Percentiles rank a stretch among this genome's conserved stretches.
phyloP scores from a whole-genome alignment of 1,140 invertebrate genomes.

The Rhynchophorus ferrugineus region DNA sequence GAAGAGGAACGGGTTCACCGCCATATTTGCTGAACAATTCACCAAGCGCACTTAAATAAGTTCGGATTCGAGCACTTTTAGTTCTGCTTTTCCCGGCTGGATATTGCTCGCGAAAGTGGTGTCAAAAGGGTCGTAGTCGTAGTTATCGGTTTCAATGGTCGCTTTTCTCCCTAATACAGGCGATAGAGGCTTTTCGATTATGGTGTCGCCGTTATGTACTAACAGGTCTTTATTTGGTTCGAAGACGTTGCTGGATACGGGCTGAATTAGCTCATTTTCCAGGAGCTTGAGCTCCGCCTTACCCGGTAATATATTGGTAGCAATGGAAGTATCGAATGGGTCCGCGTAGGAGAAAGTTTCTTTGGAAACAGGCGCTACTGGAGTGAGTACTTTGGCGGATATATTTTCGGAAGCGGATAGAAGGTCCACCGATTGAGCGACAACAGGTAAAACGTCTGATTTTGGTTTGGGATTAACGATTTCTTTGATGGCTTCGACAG shows the following conservation, averaged over 20 bases:
- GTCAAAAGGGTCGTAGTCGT: slow-evolving; percentile 58
- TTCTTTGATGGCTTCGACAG: slow-evolving; percentile 32
- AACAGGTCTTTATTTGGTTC: slow-evolving; percentile 16
- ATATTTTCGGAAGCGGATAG: slow-evolving; percentile 51
- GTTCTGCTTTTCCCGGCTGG: slow-evolving; percentile 51
- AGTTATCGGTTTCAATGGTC: slow-evolving; percentile 17
- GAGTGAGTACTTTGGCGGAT: slow-evolving; percentile 52
- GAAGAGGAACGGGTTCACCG: slow-evolving; percentile 69
- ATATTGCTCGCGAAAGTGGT: slow-evolving; percentile 53
- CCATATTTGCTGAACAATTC: slow-evolving; percentile 55
- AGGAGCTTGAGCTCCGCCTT: slow-evolving; percentile 68
- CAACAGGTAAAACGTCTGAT: slow-evolving; percentile 17
- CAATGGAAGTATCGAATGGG: slow-evolving; percentile 76
- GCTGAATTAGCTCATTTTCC: slow-evolving; percentile 58
- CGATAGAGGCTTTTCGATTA: slow-evolving; percentile 41
- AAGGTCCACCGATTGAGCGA: slow-evolving; percentile 46
- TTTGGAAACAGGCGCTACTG: slow-evolving; percentile 36
- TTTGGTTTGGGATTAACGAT: slow-evolving; percentile 27
- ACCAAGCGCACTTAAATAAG: slow-evolving; percentile 40
- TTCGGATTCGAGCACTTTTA: slow-evolving; percentile 55
- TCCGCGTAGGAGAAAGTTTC: slow-evolving; percentile 43
- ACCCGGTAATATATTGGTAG: slow-evolving; percentile 63
- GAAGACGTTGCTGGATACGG: neutral
- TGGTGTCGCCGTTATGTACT: slow-evolving; percentile 17
- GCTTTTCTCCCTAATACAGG: slow-evolving; percentile 26